Evolutionary conservation across 1,140 invertebrate genomes (phyloP).

Genomic region (Sinonovacula constricta): DNA sequence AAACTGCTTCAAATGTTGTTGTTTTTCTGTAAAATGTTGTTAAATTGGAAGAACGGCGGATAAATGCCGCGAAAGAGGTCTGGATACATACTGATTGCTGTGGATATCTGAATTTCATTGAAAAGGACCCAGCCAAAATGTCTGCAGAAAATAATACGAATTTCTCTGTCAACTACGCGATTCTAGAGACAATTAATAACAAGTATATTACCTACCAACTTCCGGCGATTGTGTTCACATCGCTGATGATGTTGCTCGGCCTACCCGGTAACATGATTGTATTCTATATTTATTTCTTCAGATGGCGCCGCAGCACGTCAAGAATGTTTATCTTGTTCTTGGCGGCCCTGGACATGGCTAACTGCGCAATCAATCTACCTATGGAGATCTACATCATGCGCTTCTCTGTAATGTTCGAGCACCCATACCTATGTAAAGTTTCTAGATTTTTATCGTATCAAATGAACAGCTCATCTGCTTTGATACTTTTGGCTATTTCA

Average conservation of each 20-base stretch:
- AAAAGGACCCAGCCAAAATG: too few relatives aligned
- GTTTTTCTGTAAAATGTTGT: too few relatives aligned
- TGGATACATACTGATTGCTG: too few relatives aligned
- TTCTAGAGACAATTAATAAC: too few relatives aligned
- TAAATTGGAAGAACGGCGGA: too few relatives aligned
- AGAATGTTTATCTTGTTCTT: conserved; percentile 45
- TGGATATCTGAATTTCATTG: too few relatives aligned
- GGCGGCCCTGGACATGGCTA: conserved; percentile 29
- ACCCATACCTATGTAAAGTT: conserved; percentile 16
- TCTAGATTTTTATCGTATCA: conserved; percentile 27
- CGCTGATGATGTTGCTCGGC: conserved; percentile 33
- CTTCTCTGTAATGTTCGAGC: conserved; percentile 9
- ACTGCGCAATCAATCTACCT: conserved; percentile 27
- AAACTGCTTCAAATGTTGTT: too few relatives aligned
- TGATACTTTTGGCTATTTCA: conserved; percentile 22
- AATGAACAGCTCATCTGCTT: conserved; percentile 25
- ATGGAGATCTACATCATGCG: conserved; percentile 43
- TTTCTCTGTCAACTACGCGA: too few relatives aligned
- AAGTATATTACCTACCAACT: neutral
- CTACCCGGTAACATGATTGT: conserved; percentile 46
- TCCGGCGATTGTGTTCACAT: conserved; percentile 35
- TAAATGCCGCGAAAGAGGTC: too few relatives aligned
- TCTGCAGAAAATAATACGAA: too few relatives aligned
- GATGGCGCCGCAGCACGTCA: conserved; percentile 34
- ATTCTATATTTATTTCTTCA: conserved; percentile 43